These are phyloP conservation scores for Cavia porcellus DNA, from an alignment of 2,113 vertebrate genomes.

Conservation along the genomic window DNA sequence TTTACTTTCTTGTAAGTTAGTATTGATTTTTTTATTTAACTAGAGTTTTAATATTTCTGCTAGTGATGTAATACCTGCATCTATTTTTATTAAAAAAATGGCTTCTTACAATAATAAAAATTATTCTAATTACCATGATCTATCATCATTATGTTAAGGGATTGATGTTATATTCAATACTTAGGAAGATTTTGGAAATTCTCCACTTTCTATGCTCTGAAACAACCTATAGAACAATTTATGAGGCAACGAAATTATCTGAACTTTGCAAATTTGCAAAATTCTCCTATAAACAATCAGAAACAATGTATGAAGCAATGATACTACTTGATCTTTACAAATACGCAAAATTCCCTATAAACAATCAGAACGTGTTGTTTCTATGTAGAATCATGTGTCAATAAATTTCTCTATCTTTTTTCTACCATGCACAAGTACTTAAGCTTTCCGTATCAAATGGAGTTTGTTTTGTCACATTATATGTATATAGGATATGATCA, in stretches of 20 bases:
- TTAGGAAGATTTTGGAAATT: neutral
- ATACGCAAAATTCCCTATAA: neutral
- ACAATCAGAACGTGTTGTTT: neutral
- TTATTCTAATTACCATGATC: neutral
- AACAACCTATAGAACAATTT: neutral
- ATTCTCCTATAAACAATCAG: neutral
- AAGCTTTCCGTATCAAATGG: slow-evolving; percentile 11
- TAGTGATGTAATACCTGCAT: slow-evolving; percentile 6
- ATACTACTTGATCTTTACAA: neutral
- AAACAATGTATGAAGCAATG: neutral
- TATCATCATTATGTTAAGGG: neutral
- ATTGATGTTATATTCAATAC: neutral
- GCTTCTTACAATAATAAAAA: neutral
- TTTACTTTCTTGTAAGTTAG: neutral
- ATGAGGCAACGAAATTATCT: neutral
- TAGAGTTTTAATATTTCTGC: neutral
- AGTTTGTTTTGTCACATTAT: neutral
- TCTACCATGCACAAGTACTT: neutral
- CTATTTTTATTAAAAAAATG: neutral
- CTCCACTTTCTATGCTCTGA: neutral
- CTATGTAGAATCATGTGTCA: neutral
- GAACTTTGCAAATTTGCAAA: neutral
- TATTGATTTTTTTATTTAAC: slow-evolving; percentile 43
- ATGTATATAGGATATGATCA: neutral
- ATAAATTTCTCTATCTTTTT: slow-evolving; percentile 38